Evolutionary conservation across 1,140 invertebrate species (phyloP).

Genomic region (Drosophila oshimai): DNA sequence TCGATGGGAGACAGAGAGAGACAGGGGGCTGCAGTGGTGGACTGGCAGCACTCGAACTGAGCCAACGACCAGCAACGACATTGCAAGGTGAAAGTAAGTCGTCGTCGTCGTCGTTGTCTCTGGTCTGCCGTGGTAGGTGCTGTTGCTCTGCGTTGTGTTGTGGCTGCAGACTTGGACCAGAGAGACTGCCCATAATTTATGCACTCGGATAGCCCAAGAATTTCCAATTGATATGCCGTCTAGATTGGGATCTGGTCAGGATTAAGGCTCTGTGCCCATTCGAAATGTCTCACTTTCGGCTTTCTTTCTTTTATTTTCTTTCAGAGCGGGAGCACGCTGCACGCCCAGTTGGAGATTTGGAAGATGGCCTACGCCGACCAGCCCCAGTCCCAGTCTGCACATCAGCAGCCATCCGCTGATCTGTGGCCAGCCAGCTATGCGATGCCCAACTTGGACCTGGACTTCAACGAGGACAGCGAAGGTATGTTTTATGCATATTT

Average conservation of each 20-base stretch:
- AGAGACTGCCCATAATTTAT: conserved; percentile 65
- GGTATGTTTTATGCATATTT: conserved; percentile 41
- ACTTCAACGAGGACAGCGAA: conserved; percentile 61
- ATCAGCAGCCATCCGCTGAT: conserved; percentile 21
- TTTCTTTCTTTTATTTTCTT: conserved; percentile 63
- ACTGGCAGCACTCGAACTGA: conserved; percentile 63
- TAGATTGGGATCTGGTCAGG: conserved; percentile 70
- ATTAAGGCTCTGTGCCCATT: conserved; percentile 62
- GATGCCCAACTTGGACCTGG: conserved; percentile 36
- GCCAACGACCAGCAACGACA: conserved; percentile 82
- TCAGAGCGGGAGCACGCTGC: conserved; percentile 92
- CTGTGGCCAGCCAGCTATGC: conserved; percentile 45
- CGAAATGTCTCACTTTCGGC: conserved; percentile 57
- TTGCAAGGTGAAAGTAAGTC: conserved; percentile 83
- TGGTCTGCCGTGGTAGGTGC: too few relatives aligned
- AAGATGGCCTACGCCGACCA: conserved; percentile 86
- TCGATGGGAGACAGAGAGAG: background rate
- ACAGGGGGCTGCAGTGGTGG: background rate
- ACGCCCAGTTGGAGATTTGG: conserved; percentile 96
- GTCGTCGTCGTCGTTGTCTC: conserved; percentile 34
- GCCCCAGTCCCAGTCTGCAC: too few relatives aligned
- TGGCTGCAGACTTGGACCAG: background rate
- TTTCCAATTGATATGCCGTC: conserved; percentile 69
- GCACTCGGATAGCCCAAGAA: conserved; percentile 64
- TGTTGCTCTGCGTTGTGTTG: conserved; percentile 12